A percentile compares a stretch with the other conserved stretches of the same genome.
Evolutionary conservation across 2,888 invertebrate genomes (phyloP).

Genomic region (Bursaphelenchus okinawaensis): DNA sequence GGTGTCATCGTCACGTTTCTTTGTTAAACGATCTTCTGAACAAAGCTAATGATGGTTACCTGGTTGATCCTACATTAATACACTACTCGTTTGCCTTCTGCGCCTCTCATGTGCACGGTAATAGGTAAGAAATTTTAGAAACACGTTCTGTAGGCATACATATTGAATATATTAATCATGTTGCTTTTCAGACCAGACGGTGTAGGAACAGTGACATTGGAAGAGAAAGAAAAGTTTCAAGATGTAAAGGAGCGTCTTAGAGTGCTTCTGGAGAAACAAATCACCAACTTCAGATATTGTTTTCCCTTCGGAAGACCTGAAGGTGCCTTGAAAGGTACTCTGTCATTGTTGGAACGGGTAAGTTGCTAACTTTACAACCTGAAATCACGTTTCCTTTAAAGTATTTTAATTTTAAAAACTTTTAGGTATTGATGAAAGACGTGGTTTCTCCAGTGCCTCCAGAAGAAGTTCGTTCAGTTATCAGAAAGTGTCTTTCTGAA

Average conservation of each 20-base stretch:
- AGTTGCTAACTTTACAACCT: conserved; percentile 29
- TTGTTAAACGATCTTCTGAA: conserved; percentile 90
- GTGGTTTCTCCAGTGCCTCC: conserved; percentile 90
- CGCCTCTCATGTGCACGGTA: conserved; percentile 97
- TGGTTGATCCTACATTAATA: conserved; percentile 95
- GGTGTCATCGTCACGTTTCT: conserved; percentile 87
- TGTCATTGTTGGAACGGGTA: conserved; percentile 84
- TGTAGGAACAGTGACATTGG: conserved; percentile 93
- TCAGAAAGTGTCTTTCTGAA: conserved; percentile 92
- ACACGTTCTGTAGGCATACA: conserved; percentile 3
- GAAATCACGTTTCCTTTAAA: not conserved
- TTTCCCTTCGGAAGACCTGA: conserved; percentile 99
- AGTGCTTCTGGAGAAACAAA: conserved; percentile 88
- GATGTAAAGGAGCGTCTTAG: conserved; percentile 91
- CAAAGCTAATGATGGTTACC: conserved; percentile 71
- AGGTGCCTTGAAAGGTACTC: conserved; percentile 89
- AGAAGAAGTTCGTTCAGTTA: conserved; percentile 89
- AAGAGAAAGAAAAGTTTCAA: conserved; percentile 84
- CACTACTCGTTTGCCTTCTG: conserved; percentile 99
- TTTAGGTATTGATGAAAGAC: conserved; percentile 90
- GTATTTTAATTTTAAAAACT: not conserved
- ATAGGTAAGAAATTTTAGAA: conserved; percentile 69
- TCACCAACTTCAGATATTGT: conserved; percentile 95
- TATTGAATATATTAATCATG: conserved; percentile 16
- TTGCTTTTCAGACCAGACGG: conserved; percentile 77